phyloP scores from a whole-genome alignment of 2,888 invertebrate species.

The Xanthorhoe spadicearia region DNA sequence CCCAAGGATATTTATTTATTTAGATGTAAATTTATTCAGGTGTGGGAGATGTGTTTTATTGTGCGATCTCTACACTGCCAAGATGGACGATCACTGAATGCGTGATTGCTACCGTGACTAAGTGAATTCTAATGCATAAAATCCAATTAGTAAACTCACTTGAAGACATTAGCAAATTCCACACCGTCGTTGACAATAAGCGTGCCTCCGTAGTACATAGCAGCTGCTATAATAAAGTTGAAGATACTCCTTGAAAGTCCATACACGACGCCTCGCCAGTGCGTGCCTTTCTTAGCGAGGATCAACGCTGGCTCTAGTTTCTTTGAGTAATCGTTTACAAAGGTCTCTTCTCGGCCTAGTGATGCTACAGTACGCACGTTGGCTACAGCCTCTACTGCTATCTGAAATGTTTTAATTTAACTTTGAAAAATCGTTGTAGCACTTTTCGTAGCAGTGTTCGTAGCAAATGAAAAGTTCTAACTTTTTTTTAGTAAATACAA shows the following conservation, averaged over 20 bases:
- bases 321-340: slow-evolving; percentile 86
- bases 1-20: too few species aligned
- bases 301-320: slow-evolving; percentile 86
- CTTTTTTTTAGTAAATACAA: too few species aligned
- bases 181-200: slow-evolving; percentile 86
- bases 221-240: slow-evolving; percentile 89
- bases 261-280: slow-evolving; percentile 88
- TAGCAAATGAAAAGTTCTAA: slow-evolving; percentile 2
- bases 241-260: slow-evolving; percentile 89
- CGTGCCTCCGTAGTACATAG: slow-evolving; percentile 89
- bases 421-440: background rate
- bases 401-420: slow-evolving; percentile 58
- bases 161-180: slow-evolving; percentile 86
- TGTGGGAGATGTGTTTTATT: too few species aligned
- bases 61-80: too few species aligned
- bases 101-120: background rate
- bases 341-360: slow-evolving; percentile 88
- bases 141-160: slow-evolving; percentile 77
- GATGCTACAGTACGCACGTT: slow-evolving; percentile 92
- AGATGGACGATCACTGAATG: too few species aligned
- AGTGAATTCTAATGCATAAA: background rate
- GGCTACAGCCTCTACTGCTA: slow-evolving; percentile 91
- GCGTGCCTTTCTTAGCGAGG: slow-evolving; percentile 85
- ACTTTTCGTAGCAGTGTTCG: slow-evolving; percentile 3
- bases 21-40: too few species aligned